These are phyloP conservation scores for Puntigrus tetrazona DNA, from an alignment of 2,113 vertebrate genomes.

Conservation along the genomic window DNA sequence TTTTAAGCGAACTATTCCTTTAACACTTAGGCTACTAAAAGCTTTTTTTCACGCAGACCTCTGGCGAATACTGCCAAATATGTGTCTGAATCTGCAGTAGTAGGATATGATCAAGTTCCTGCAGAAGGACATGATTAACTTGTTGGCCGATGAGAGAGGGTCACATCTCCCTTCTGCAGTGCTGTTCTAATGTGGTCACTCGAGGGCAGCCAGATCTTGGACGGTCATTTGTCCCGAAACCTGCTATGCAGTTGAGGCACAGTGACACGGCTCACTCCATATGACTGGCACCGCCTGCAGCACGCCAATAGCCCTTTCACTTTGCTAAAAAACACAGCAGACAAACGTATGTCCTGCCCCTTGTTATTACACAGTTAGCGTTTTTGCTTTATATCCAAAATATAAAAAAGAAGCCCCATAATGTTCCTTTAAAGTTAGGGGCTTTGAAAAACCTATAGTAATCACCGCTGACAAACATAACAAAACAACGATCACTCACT, in stretches of 20 bases:
- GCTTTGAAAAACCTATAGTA: not conserved
- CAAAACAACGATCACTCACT: not conserved
- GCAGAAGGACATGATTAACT: constrained; percentile 6
- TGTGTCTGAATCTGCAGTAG: not conserved
- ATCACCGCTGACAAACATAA: not conserved
- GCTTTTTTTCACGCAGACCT: not conserved
- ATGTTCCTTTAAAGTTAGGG: not conserved
- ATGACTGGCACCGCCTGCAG: not conserved
- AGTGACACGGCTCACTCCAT: not conserved
- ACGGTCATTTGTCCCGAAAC: not conserved
- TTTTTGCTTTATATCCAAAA: not conserved
- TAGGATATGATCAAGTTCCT: constrained; percentile 1
- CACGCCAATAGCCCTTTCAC: not conserved
- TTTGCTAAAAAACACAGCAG: not conserved
- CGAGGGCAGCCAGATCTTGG: constrained; percentile 4
- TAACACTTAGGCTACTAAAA: not conserved
- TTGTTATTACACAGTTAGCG: not conserved
- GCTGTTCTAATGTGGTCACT: not conserved
- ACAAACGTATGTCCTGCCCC: not conserved
- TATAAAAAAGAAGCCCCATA: not conserved
- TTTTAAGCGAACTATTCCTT: not conserved
- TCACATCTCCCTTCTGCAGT: not conserved
- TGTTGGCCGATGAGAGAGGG: not conserved
- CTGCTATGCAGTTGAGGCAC: not conserved
- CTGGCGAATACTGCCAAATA: not conserved